Evolutionary conservation across 2,888 invertebrate species (phyloP), one percentile per base, ranked within the genome.

Genomic region (Ischnus inquisitorius): DNA sequence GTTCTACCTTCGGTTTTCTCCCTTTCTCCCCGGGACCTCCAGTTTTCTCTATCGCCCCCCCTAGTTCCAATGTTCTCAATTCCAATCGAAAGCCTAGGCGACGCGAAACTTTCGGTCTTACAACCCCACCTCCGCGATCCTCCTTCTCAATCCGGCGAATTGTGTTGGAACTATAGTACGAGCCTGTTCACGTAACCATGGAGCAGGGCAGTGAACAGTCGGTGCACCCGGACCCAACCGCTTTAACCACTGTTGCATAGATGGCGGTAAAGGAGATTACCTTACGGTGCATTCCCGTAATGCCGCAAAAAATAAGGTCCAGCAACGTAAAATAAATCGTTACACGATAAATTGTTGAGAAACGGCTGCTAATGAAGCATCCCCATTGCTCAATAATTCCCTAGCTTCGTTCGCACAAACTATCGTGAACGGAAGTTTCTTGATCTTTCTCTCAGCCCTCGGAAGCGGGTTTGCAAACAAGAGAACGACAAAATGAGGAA

Each of bases 1-100:
- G 60, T 39, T 41, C 68, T 39, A 57, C 16, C 28, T 25, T 14
- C 28, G 57, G 12, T 48, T 28, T 46, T 43, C 64, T 39, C 34
- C 62, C 80, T 65, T 48, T 39, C 71, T 54, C 46, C 34, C 65
- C 54, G 57, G 41, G 62, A 48, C 41, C 60, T 19, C 62, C 51
- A 62, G 69, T 79, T 79, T 79, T 51, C 78, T 71, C 39, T 19
- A 22, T 62, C 71, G 64, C 10, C 71, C 34, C n/a, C n/a, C n/a
- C n/a, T n/a, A n/a, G 76, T 65, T 46, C 76, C 76, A 34, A 65
- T 71, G 64, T 81, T 65, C 81, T 71, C 81, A 64, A 81, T 81
- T 71, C 71, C 81, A 57, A 81, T 81, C 81, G 81, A 65, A 54
- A 65, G 71, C 76, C 34, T 51, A 34, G 75, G 75, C 62, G 69